Evolutionary conservation across 1,140 invertebrate species (phyloP).

Genomic region (Sinella curviseta): DNA sequence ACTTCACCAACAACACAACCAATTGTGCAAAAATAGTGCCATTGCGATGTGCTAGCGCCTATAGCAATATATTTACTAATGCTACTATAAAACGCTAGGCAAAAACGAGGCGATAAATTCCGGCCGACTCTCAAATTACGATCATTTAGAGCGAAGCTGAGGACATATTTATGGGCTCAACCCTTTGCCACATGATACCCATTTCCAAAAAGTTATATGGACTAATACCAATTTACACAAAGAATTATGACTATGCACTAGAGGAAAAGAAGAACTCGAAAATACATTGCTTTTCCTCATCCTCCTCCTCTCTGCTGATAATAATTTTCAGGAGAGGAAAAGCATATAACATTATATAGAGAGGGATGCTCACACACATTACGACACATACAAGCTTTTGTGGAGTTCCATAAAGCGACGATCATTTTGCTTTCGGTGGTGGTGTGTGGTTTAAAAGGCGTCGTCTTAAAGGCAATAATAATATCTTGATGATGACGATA

Average conservation of each 20-base stretch:
- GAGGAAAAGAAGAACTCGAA: neutral
- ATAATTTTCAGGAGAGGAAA: neutral
- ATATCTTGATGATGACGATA: neutral
- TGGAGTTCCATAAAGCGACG: neutral
- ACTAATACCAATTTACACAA: slow-evolving; percentile 18
- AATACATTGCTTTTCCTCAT: neutral
- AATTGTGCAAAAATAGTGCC: neutral
- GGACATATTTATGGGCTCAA: slow-evolving; percentile 22
- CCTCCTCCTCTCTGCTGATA: neutral
- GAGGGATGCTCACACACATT: neutral
- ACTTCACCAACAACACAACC: neutral
- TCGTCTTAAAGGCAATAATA: neutral
- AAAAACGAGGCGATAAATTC: slow-evolving; percentile 25
- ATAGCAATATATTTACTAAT: neutral
- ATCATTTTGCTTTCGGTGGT: neutral
- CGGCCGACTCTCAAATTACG: slow-evolving; percentile 17
- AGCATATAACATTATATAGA: neutral
- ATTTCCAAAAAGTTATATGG: slow-evolving; percentile 14
- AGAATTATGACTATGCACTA: slow-evolving; percentile 1
- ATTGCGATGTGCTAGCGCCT: neutral
- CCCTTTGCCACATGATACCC: slow-evolving; percentile 18
- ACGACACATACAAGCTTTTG: neutral
- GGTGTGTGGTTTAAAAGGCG: neutral
- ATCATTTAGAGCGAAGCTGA: slow-evolving; percentile 16
- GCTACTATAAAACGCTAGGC: neutral